Base-by-base conservation (phyloP, 2,113 vertebrate species). In the Vulpes ferrilata region DNA sequence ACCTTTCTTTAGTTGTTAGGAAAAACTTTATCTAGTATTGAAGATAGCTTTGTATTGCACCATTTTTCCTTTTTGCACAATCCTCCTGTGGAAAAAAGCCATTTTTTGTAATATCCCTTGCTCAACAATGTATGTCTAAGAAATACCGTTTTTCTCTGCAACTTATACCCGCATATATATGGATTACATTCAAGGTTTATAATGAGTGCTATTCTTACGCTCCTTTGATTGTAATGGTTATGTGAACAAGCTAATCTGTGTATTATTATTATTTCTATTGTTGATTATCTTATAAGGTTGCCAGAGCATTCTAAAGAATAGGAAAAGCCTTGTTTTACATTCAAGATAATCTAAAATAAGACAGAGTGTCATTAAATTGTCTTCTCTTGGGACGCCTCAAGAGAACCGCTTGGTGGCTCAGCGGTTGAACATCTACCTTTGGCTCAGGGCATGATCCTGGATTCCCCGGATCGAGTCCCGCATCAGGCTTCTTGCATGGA, bases 261-360 rank as follows among this genome's bases (percentile, higher is more conserved):
- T 60, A 32, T n/a, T 78, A 20, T 12, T 64, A 17, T 80, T 59
- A 74, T 82, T 85, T 16, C 10, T 86, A 4, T 64, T 95, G 4
- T 86, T 67, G 57, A 74, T 80, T 89, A 87, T 93, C 85, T 92
- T 10, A 22, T 89, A 79, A 82, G 38, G 22, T 90, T 92, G 19
- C 23, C 65, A 82, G 30, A 78, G 16, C 69, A 82, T 96, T 76
- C 30, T 43, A 83, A 55, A 64, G 30, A 71, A 89, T 35, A 65
- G 62, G 83, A 69, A 57, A 65, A 67, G 1, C 12, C 69, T 93
- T 86, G 27, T 82, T 94, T 88, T 96, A 88, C 4, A 80, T 88
- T 88, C 38, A 87, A 57, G n/a, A 48, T 22, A 91, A 67, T 80
- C 30, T 89, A 83, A 38, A 78, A 69, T 80, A 81, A 92, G 38